Evolutionary conservation across 2,113 vertebrate genomes (phyloP), one percentile per base, ranked within the genome.

Genomic region (Phodopus roborovskii): DNA sequence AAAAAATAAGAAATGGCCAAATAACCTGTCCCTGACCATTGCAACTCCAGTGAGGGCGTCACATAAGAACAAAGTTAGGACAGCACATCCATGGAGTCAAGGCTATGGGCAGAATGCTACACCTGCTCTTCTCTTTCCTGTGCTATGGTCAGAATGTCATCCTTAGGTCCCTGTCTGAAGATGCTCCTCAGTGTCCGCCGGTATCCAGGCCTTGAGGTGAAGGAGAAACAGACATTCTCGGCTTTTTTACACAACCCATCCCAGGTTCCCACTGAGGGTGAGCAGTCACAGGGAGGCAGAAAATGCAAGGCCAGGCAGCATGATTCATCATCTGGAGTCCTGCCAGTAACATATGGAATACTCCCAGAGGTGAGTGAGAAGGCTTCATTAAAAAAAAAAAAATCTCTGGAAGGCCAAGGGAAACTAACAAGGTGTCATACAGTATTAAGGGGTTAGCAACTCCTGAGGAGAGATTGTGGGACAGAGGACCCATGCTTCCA

Each of bases 291-390:
- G 62, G 39, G 84, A 87, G 26, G 42, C n/a, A 78, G 89, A 96
- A 77, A 78, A 75, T 74, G n/a, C 50, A 91, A 90, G 42, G 70
- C 83, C 85, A 28, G 64, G 74, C 53, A 90, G 17, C 5, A 62
- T 64, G 74, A 16, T 91, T 91, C 74, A 93, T 90, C 50, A 79
- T 26, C 48, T 58, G 91, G 70, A 75, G 62, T 83, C 93, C 93
- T 97, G 78, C 94, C 66, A 70, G 74, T 89, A 95, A 77, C 94
- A 97, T 90, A 95, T 87, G 88, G 91, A 87, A 87, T 19, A 68
- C 22, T 73, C 91, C 42, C 86, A 87, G 60, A n/a, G 90, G 79
- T 77, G 68, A 86, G 30, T 30, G 60, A 89, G 71, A 95, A 90
- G 11, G 39, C 33, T 91, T 94, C 88, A 95, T 78, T 94, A 87